Conservation (phyloP, 2,797 vertebrate genomes). For the Sternarchorhynchus goeldii region DNA sequence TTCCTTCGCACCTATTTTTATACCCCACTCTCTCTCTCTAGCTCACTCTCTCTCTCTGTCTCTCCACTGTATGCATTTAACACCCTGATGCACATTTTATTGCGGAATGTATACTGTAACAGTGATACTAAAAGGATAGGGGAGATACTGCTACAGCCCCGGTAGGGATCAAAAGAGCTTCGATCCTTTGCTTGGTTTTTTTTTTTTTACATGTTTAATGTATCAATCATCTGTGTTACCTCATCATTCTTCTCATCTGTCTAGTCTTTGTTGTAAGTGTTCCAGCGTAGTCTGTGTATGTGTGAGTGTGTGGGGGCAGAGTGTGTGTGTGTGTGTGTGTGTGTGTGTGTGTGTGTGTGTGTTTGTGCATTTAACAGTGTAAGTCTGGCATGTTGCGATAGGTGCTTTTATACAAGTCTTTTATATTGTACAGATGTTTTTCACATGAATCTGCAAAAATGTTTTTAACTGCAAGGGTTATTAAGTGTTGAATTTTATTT, state of each 20-base stretch:
- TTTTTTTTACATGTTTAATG: slow-evolving; percentile 43
- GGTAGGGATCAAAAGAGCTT: slow-evolving; percentile 56
- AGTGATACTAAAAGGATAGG: slow-evolving; percentile 59
- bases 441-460: slow-evolving; percentile 8
- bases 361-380: slow-evolving; percentile 31
- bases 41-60: slow-evolving; percentile 29
- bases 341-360: slow-evolving; percentile 10
- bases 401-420: slow-evolving; percentile 2
- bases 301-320: slow-evolving; percentile 7
- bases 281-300: slow-evolving; percentile 18
- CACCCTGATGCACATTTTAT: slow-evolving; percentile 64
- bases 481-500: neutral
- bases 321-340: slow-evolving; percentile 20
- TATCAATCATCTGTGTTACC: slow-evolving; percentile 25
- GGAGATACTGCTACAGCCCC: slow-evolving; percentile 51
- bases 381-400: slow-evolving; percentile 34
- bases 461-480: neutral
- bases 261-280: slow-evolving; percentile 22
- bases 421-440: neutral
- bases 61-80: slow-evolving; percentile 64
- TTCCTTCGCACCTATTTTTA: slow-evolving; percentile 56
- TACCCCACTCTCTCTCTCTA: slow-evolving; percentile 52
- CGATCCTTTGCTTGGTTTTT: slow-evolving; percentile 43
- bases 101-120: slow-evolving; percentile 67
- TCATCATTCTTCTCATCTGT: slow-evolving; percentile 31